Conservation (phyloP, 2,797 vertebrate species). For the Scyliorhinus canicula region DNA sequence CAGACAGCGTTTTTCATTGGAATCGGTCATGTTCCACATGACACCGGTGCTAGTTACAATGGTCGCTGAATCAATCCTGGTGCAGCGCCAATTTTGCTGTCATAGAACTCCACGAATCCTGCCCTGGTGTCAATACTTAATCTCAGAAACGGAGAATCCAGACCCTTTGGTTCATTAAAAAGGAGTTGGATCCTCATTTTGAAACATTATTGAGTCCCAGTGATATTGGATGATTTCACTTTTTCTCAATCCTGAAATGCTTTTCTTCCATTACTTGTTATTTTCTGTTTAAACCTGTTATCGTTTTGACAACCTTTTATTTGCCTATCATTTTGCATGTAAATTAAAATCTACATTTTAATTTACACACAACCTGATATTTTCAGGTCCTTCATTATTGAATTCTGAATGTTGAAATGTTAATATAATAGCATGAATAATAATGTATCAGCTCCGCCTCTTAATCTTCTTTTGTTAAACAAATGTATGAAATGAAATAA, state of each 20-base stretch:
- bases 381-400: neutral
- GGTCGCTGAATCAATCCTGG: too few species aligned
- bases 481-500: neutral
- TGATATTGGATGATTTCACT: neutral
- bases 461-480: neutral
- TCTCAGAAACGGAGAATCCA: neutral
- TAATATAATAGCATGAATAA: neutral
- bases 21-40: too few species aligned
- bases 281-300: neutral
- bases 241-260: neutral
- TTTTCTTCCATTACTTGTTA: neutral
- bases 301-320: neutral
- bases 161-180: neutral
- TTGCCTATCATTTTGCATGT: neutral
- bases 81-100: too few species aligned
- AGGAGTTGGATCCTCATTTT: neutral
- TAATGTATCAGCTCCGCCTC: neutral
- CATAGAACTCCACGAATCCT: too few species aligned
- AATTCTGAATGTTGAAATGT: slow-evolving; percentile 4
- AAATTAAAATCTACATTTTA: neutral
- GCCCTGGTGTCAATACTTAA: too few species aligned
- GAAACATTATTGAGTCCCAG: neutral
- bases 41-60: too few species aligned
- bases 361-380: too few species aligned
- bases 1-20: too few species aligned